Evolutionary conservation across 2,888 invertebrate genomes (phyloP).

Genomic region (Cordilura impudica): DNA sequence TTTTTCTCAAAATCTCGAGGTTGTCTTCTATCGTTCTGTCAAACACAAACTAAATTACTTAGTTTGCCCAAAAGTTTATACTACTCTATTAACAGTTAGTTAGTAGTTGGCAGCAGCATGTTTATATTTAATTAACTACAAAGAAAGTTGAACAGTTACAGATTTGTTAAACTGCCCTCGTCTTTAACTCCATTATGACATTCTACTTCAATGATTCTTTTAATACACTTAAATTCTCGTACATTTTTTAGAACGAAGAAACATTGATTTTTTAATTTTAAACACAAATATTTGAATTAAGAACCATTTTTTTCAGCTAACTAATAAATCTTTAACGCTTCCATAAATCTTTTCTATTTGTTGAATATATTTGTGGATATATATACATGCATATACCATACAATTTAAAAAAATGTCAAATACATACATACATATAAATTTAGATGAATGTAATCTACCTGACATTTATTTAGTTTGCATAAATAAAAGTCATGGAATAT

Average conservation of each 20-base stretch:
- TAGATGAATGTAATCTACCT: not conserved
- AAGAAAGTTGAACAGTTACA: too few relatives aligned
- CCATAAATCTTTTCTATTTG: conserved; percentile 57
- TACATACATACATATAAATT: not conserved
- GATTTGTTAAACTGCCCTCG: too few relatives aligned
- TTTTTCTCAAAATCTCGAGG: too few relatives aligned
- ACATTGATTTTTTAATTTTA: not conserved
- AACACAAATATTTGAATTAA: not conserved
- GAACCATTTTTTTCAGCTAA: not conserved
- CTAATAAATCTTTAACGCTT: conserved; percentile 46
- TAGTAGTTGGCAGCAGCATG: too few relatives aligned
- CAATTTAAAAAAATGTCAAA: not conserved
- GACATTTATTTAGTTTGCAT: conserved; percentile 21
- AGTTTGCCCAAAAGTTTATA: too few relatives aligned
- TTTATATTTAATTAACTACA: too few relatives aligned
- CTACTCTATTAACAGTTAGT: too few relatives aligned
- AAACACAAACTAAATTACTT: too few relatives aligned
- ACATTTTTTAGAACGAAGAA: too few relatives aligned
- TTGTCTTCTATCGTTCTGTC: too few relatives aligned
- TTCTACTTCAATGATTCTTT: not conserved
- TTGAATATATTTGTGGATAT: conserved; percentile 12
- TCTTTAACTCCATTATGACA: not conserved
- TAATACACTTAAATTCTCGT: not conserved
- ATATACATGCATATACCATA: conserved; percentile 4
- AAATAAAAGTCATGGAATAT: not conserved